Evolutionary conservation across 2,113 vertebrate genomes (phyloP).

Genomic region (Thermophis baileyi): DNA sequence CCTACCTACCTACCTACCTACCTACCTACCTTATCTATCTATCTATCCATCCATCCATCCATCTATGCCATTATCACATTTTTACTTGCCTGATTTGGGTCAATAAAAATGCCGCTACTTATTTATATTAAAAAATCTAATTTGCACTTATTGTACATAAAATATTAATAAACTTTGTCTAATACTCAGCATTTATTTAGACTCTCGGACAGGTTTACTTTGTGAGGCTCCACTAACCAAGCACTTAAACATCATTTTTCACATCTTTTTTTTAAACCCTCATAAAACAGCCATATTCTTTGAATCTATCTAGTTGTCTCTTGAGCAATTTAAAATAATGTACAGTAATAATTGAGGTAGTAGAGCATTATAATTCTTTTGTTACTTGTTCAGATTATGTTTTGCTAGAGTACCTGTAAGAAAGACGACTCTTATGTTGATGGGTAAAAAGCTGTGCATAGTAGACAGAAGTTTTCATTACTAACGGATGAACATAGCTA

Average conservation of each 20-base stretch:
- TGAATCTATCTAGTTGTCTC: constrained; percentile 10
- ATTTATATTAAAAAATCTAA: constrained; percentile 32
- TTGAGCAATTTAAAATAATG: constrained; percentile 18
- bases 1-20: no score
- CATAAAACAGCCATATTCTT: constrained; percentile 28
- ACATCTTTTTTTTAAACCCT: constrained; percentile 36
- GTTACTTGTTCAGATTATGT: background rate
- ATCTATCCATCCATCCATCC: background rate
- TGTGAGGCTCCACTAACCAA: constrained; percentile 40
- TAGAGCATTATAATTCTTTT: constrained; percentile 15
- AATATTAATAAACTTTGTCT: constrained; percentile 50
- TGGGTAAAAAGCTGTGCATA: background rate
- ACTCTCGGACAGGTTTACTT: constrained; percentile 26
- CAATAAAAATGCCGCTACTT: constrained; percentile 38
- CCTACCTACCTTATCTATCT: no score
- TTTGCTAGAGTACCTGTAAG: background rate
- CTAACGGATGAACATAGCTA: background rate
- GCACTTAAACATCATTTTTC: constrained; percentile 14
- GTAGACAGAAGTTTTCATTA: background rate
- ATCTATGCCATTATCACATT: constrained; percentile 25
- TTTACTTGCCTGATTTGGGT: constrained; percentile 22
- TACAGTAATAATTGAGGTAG: constrained; percentile 18
- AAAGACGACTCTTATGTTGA: no score
- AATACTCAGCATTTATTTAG: constrained; percentile 19
- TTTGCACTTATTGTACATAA: constrained; percentile 42